Evolutionary conservation across 2,797 vertebrate genomes (phyloP).

Genomic region (Smutsia gigantea): DNA sequence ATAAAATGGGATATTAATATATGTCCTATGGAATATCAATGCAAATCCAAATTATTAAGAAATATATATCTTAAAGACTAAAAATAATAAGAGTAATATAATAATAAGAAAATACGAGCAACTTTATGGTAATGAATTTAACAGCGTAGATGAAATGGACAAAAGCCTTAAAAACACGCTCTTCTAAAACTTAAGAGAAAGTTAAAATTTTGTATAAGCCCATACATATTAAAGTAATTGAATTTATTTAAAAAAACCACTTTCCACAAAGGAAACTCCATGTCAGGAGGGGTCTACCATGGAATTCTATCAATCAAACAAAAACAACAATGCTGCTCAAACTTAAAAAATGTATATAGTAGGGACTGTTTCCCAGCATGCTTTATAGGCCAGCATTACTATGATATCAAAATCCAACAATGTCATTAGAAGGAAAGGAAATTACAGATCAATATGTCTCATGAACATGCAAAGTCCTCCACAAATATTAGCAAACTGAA

Average conservation of each 20-base stretch:
- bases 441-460: background rate
- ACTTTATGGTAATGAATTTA: background rate
- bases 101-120: background rate
- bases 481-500: background rate
- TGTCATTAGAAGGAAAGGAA: background rate
- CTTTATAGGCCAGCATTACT: background rate
- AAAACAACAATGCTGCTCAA: background rate
- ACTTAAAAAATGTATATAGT: background rate
- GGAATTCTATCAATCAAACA: constrained; percentile 6
- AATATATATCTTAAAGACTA: background rate
- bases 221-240: background rate
- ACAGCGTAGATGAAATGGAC: background rate
- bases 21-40: background rate
- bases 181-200: background rate
- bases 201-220: background rate
- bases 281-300: background rate
- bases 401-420: background rate
- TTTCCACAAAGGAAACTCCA: background rate
- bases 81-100: background rate
- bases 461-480: background rate
- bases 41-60: background rate
- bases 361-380: background rate
- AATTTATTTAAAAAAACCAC: background rate
- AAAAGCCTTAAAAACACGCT: background rate
- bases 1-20: background rate